Conservation (phyloP, 2,797 vertebrate species). For the Artibeus jamaicensis region DNA sequence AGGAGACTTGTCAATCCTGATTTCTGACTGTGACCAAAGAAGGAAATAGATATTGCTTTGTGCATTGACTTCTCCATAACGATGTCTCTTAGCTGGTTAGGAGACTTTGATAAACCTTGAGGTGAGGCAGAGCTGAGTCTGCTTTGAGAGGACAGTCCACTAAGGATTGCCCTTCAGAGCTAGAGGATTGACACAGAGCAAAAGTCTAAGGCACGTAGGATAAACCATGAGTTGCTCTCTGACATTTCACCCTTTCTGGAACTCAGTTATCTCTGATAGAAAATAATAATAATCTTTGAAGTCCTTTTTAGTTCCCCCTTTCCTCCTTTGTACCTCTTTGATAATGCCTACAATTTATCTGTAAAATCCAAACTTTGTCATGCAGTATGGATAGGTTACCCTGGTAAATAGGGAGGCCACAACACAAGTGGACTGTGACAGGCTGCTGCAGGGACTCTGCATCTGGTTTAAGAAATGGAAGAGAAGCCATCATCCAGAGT, state of each 20-base stretch:
- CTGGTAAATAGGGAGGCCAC: conserved; percentile 89
- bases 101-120: not conserved
- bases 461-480: conserved; percentile 80
- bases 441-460: conserved; percentile 84
- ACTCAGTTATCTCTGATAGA: not conserved
- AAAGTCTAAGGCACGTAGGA: not conserved
- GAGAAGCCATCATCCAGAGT: not conserved
- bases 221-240: not conserved
- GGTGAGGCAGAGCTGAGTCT: not conserved
- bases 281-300: not conserved
- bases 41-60: not conserved
- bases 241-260: not conserved
- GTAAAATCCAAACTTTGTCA: not conserved
- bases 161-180: not conserved
- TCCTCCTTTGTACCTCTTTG: not conserved
- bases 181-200: not conserved
- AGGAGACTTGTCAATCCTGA: not conserved
- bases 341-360: not conserved
- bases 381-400: conserved; percentile 80
- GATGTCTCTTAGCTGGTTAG: not conserved
- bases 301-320: not conserved
- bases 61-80: not conserved
- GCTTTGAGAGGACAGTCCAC: not conserved
- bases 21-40: not conserved
- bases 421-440: conserved; percentile 80